A percentile compares a stretch with the other conserved stretches of the same genome.
Conservation (phyloP, 2,888 invertebrate species). For the Deladenus siricidicola region DNA sequence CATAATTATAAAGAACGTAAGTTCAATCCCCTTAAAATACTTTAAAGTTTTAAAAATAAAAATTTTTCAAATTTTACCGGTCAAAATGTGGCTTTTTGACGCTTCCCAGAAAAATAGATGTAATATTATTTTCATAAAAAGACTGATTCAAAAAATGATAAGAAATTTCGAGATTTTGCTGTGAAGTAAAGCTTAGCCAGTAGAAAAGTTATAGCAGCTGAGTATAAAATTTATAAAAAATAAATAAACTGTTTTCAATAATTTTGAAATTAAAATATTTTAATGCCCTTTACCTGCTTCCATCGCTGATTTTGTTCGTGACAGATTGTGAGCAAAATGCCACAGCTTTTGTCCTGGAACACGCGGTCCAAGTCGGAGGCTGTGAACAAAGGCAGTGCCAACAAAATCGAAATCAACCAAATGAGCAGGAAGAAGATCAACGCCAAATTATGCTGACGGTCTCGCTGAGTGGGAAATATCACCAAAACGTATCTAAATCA, state of each 20-base stretch:
- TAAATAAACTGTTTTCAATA: background rate
- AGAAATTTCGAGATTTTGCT: too few relatives aligned
- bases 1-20: too few relatives aligned
- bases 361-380: slow-evolving; percentile 45
- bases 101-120: too few relatives aligned
- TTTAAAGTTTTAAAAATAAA: too few relatives aligned
- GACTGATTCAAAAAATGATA: too few relatives aligned
- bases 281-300: slow-evolving; percentile 31
- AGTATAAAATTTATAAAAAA: too few relatives aligned
- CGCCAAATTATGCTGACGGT: slow-evolving; percentile 55
- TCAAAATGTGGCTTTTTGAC: too few relatives aligned
- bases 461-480: slow-evolving; percentile 51
- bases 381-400: slow-evolving; percentile 47
- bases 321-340: slow-evolving; percentile 41
- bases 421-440: slow-evolving; percentile 56
- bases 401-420: slow-evolving; percentile 56
- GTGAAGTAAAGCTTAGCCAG: too few relatives aligned
- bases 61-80: too few relatives aligned
- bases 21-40: too few relatives aligned
- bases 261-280: background rate
- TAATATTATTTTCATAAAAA: too few relatives aligned
- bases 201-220: too few relatives aligned
- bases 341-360: slow-evolving; percentile 38
- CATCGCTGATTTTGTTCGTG: slow-evolving; percentile 52
- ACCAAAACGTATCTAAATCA: slow-evolving; percentile 52